Conservation (phyloP, 2,888 invertebrate species). For the Troides oblongomaculatus region DNA sequence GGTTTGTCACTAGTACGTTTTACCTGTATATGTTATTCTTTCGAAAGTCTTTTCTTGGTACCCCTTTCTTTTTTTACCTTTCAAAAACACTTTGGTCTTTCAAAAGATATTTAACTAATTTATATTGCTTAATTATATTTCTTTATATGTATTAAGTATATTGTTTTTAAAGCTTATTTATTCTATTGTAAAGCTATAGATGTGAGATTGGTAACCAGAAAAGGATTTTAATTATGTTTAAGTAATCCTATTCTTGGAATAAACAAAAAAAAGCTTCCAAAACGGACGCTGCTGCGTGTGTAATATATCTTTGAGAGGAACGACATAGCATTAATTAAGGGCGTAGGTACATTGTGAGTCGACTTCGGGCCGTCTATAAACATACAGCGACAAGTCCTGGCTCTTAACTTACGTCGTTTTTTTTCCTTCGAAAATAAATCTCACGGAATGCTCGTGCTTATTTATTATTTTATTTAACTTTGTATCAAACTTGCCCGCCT, state of each 20-base stretch:
- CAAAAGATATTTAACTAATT: conserved; percentile 45
- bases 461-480: conserved; percentile 77
- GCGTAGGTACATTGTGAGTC: conserved; percentile 58
- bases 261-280: conserved; percentile 44
- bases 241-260: conserved; percentile 33
- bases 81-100: neutral
- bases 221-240: conserved; percentile 38
- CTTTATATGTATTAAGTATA: conserved; percentile 11
- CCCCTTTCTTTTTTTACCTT: conserved; percentile 15
- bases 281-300: conserved; percentile 48
- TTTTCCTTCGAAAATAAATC: conserved; percentile 77
- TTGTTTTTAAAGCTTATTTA: conserved; percentile 21
- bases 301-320: conserved; percentile 59
- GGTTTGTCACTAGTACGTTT: conserved; percentile 53
- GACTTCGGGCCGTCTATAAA: conserved; percentile 67
- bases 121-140: conserved; percentile 46
- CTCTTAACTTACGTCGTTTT: conserved; percentile 67
- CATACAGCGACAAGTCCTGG: conserved; percentile 68
- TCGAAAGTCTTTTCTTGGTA: conserved; percentile 43
- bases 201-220: conserved; percentile 32
- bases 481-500: conserved; percentile 64
- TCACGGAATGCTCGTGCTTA: conserved; percentile 70
- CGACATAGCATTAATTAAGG: conserved; percentile 70
- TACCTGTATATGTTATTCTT: conserved; percentile 62
- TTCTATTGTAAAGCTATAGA: conserved; percentile 13